Percentiles rank a stretch among this genome's conserved stretches.
Evolutionary conservation across 2,888 invertebrate genomes (phyloP).

Genomic region (Coenonympha glycerion): DNA sequence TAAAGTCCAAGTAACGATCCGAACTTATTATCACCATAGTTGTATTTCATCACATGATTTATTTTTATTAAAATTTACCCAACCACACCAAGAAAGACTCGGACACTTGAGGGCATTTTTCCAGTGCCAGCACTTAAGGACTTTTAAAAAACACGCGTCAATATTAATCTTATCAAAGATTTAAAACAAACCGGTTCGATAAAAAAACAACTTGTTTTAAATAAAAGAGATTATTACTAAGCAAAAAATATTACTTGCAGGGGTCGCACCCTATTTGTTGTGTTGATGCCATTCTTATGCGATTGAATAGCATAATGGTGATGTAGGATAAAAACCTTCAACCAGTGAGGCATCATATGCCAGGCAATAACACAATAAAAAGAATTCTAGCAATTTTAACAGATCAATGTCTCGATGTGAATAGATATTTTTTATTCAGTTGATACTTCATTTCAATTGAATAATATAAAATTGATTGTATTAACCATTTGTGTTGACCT

Average conservation of each 20-base stretch:
- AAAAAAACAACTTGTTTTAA: constrained; percentile 4
- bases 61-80: too few species aligned
- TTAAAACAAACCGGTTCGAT: constrained; percentile 5
- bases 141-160: not conserved
- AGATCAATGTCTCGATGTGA: not conserved
- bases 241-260: not conserved
- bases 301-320: constrained; percentile 6
- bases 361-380: not conserved
- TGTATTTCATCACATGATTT: too few species aligned
- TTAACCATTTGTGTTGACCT: too few species aligned
- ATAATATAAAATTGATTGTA: not conserved
- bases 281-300: constrained; percentile 2
- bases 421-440: not conserved
- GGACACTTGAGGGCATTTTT: not conserved
- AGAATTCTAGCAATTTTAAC: not conserved
- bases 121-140: not conserved
- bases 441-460: not conserved
- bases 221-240: constrained; percentile 1
- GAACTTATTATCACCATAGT: too few species aligned
- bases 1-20: too few species aligned
- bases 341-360: not conserved
- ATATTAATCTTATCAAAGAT: not conserved
- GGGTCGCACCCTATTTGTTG: constrained; percentile 12
- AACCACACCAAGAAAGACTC: not conserved
- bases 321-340: not conserved